phyloP scores from a whole-genome alignment of 2,113 vertebrate genomes.

The Echinops telfairi region DNA sequence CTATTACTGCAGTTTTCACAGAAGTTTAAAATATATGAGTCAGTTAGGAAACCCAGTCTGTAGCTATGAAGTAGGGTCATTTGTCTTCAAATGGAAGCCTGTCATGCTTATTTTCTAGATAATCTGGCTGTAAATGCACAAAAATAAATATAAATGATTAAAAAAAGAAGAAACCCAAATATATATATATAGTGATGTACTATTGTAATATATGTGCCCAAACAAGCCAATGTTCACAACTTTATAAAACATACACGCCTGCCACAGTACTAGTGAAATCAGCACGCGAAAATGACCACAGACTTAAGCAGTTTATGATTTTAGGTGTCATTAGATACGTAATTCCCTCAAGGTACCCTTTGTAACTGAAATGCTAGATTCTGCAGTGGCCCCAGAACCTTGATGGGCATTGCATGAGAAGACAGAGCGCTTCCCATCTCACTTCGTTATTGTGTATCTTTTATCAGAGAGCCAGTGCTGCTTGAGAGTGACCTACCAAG shows the following conservation, averaged over 20 bases:
- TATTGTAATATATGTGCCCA: conserved; percentile 38
- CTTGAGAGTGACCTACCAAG: background rate
- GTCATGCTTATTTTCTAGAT: background rate
- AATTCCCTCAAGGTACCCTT: conserved; percentile 50
- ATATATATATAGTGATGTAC: background rate
- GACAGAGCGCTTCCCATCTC: conserved; percentile 22
- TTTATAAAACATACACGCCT: background rate
- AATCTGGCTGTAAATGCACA: background rate
- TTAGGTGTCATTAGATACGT: conserved; percentile 60
- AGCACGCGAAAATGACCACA: background rate
- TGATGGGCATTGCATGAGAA: background rate
- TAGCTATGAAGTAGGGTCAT: background rate
- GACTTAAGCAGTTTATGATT: conserved; percentile 55
- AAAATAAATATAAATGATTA: background rate
- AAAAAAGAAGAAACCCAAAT: too few species aligned
- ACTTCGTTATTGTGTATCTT: conserved; percentile 37
- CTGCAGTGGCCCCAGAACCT: conserved; percentile 19
- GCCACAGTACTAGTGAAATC: conserved; percentile 33
- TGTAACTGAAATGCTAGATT: conserved; percentile 39
- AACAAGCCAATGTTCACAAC: background rate
- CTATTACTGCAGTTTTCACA: background rate
- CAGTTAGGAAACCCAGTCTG: conserved; percentile 13
- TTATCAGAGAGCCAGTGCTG: background rate
- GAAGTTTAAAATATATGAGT: conserved; percentile 56
- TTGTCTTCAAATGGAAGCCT: conserved; percentile 29